Conservation (phyloP, 2,888 invertebrate species). For the Eristalinus sepulchralis region DNA sequence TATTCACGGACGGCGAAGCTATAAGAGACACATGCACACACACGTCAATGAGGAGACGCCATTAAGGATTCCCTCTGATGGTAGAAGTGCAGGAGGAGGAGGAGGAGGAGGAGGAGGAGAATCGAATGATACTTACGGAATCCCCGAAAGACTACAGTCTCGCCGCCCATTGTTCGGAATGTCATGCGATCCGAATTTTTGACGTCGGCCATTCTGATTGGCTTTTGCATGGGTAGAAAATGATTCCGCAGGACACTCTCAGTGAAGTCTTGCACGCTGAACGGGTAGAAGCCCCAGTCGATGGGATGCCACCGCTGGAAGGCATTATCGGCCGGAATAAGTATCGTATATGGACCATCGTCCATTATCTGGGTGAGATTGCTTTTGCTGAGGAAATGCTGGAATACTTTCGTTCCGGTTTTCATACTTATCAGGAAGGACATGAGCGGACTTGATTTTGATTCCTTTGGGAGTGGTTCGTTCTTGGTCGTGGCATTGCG, state of each 20-base stretch:
- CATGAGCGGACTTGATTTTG: constrained; percentile 80
- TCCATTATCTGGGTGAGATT: constrained; percentile 84
- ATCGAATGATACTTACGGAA: constrained; percentile 82
- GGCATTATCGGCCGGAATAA: constrained; percentile 85
- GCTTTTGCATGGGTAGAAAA: constrained; percentile 83
- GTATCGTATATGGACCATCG: constrained; percentile 83
- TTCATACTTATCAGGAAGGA: constrained; percentile 83
- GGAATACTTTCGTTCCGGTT: constrained; percentile 85
- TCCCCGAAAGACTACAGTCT: constrained; percentile 83
- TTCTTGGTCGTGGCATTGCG: constrained; percentile 79
- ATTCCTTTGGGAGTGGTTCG: constrained; percentile 79
- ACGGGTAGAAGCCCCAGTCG: constrained; percentile 87
- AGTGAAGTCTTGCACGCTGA: constrained; percentile 85
- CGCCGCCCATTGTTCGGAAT: constrained; percentile 83
- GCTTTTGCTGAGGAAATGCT: constrained; percentile 84
- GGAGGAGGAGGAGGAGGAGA: too few species aligned
- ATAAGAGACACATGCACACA: constrained; percentile 67
- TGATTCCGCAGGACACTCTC: constrained; percentile 84
- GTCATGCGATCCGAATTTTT: constrained; percentile 82
- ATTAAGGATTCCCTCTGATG: not conserved
- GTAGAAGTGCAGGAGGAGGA: too few species aligned
- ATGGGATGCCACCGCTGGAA: constrained; percentile 87
- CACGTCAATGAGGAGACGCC: not conserved
- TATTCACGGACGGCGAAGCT: constrained; percentile 83
- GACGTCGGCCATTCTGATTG: constrained; percentile 82